Base-by-base conservation (phyloP, 2,888 invertebrate genomes). In the Endotricha flammealis region DNA sequence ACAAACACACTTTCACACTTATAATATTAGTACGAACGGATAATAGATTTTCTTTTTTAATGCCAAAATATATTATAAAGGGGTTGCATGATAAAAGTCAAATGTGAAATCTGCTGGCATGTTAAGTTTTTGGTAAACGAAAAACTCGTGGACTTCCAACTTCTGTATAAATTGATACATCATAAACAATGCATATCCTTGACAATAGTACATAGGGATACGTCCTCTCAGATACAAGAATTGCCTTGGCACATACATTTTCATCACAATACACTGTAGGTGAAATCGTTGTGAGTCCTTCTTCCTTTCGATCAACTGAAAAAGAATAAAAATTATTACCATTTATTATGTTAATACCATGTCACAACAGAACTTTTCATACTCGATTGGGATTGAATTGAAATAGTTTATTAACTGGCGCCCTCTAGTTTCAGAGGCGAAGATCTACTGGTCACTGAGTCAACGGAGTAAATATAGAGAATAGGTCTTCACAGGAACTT, bases 191-290 rank as follows among this genome's bases (percentile, higher is more conserved):
- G 67, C 34, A 1, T 40, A 32, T 1, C 79, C 79, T 33, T 78
- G 77, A 30, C 79, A 80, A 34, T 80, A 80, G 49, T 76, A 75
- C 3, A 80, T 9, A 0, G 77, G 79, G 0, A 77, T 28, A 0
- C 77, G 66, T 33, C 61, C 60, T 31, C 45, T 64, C 2, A 43
- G 42, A 22, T 78, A 70, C 24, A 59, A 4, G 36, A 46, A 66
- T 22, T 50, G 62, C 22, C 30, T 28, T 0, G 71, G 53, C 1
- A 68, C 64, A 36, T 53, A 72, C 0, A 62, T 35, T 14, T 54
- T 73, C 64, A 78, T 55, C 4, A 76, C 53, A 1, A 77, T 34
- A 33, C 80, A 80, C 33, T 72, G 68, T 3, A 64, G 29, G 0
- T 29, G 30, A 12, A 43, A 67, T 4, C 57, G 45, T 25, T 57